Percentiles rank a stretch among this genome's conserved stretches.
Conservation (phyloP, 2,113 vertebrate genomes). For the Syngnathoides biaculeatus region DNA sequence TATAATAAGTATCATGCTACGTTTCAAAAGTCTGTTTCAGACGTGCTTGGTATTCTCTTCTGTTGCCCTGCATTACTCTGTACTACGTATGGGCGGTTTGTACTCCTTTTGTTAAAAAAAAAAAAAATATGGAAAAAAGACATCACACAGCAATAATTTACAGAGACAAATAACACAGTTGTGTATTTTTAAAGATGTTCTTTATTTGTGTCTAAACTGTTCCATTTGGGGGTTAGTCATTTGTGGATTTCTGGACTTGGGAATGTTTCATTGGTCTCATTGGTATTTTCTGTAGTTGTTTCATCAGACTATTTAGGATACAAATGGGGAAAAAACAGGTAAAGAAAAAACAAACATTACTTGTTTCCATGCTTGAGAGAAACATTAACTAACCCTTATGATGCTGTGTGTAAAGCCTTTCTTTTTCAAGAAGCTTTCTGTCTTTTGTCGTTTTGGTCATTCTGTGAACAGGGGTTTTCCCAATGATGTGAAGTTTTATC, state of each 20-base stretch:
- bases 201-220: slow-evolving; percentile 42
- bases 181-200: slow-evolving; percentile 65
- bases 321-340: slow-evolving; percentile 38
- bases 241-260: slow-evolving; percentile 23
- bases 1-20: slow-evolving; percentile 23
- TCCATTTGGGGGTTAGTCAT: slow-evolving; percentile 25
- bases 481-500: slow-evolving; percentile 61
- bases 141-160: slow-evolving; percentile 65
- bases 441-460: slow-evolving; percentile 45
- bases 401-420: slow-evolving; percentile 44
- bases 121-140: background rate
- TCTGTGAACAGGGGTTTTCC: slow-evolving; percentile 48
- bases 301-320: slow-evolving; percentile 60
- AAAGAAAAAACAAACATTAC: slow-evolving; percentile 4
- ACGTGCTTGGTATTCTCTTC: slow-evolving; percentile 22
- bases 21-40: slow-evolving; percentile 23
- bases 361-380: slow-evolving; percentile 15
- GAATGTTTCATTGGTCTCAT: slow-evolving; percentile 25
- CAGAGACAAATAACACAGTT: slow-evolving; percentile 12
- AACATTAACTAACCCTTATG: slow-evolving; percentile 21
- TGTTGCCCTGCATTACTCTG: slow-evolving; percentile 19
- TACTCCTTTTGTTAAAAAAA: slow-evolving; percentile 50
- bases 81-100: slow-evolving; percentile 33
- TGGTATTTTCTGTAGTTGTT: slow-evolving; percentile 41
- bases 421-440: slow-evolving; percentile 38